Evolutionary conservation across 2,113 vertebrate genomes (phyloP).

Genomic region (Centropus unirufus): DNA sequence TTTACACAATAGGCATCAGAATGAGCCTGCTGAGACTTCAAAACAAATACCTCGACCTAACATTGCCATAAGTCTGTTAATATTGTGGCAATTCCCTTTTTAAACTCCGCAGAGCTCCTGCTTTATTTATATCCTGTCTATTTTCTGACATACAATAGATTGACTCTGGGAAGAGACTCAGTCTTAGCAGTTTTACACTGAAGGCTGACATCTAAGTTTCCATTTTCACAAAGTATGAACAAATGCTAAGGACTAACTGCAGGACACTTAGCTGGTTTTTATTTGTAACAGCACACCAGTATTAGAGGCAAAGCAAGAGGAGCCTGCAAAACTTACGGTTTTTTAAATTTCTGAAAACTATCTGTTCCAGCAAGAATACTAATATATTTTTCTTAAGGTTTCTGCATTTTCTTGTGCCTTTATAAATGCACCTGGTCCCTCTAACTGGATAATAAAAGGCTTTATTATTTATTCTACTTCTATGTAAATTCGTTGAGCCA

Average conservation of each 20-base stretch:
- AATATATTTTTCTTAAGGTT: background rate
- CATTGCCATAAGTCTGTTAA: constrained; percentile 44
- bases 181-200: background rate
- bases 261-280: background rate
- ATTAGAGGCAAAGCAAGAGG: background rate
- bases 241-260: background rate
- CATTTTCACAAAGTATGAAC: background rate
- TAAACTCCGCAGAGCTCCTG: constrained; percentile 17
- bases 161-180: constrained; percentile 1
- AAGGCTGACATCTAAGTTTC: background rate
- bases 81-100: constrained; percentile 34
- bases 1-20: constrained; percentile 28
- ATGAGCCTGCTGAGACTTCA: constrained; percentile 48
- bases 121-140: constrained; percentile 44
- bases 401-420: background rate
- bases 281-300: background rate
- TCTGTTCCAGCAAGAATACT: background rate
- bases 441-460: background rate
- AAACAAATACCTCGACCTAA: constrained; percentile 58
- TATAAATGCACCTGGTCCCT: background rate
- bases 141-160: constrained; percentile 34
- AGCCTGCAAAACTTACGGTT: background rate
- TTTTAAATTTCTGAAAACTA: background rate
- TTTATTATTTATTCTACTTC: background rate
- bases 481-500: background rate